A percentile compares a stretch with the other conserved stretches of the same genome.
Evolutionary conservation across 1,140 invertebrate genomes (phyloP).

Genomic region (Apis dorsata): DNA sequence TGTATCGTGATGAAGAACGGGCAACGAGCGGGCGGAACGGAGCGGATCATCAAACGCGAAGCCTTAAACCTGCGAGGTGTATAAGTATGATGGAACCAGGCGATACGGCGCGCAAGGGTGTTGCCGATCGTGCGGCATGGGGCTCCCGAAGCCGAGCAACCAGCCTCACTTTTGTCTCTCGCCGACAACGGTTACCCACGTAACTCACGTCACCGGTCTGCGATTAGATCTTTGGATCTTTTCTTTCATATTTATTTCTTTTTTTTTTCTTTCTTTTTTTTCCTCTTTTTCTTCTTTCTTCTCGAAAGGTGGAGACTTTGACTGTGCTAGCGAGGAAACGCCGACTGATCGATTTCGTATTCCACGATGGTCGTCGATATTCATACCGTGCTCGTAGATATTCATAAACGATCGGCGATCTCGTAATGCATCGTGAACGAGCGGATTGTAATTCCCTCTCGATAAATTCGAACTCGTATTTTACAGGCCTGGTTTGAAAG

Average conservation of each 20-base stretch:
- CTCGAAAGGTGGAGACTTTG: neutral
- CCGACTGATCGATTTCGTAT: constrained; percentile 40
- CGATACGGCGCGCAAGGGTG: constrained; percentile 60
- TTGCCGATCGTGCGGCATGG: constrained; percentile 60
- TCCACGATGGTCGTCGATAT: constrained; percentile 11
- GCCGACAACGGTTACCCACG: constrained; percentile 65
- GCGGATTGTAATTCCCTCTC: neutral
- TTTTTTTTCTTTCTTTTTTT: neutral
- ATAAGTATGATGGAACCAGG: constrained; percentile 65
- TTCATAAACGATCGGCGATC: constrained; percentile 43
- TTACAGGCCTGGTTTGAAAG: neutral
- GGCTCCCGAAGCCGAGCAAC: constrained; percentile 43
- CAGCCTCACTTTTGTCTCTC: constrained; percentile 64
- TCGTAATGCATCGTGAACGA: constrained; percentile 44
- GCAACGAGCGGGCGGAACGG: constrained; percentile 18
- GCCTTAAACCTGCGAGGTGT: constrained; percentile 58
- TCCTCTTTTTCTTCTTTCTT: neutral
- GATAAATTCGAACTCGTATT: constrained; percentile 37
- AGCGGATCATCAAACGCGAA: constrained; percentile 50
- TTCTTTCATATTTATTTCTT: constrained; percentile 48
- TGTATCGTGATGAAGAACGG: constrained; percentile 16
- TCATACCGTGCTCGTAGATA: constrained; percentile 27
- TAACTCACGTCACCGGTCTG: constrained; percentile 68
- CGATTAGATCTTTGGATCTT: constrained; percentile 69
- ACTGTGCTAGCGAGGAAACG: constrained; percentile 19